phyloP scores from a whole-genome alignment of 2,797 vertebrate species.

The Labroides dimidiatus region DNA sequence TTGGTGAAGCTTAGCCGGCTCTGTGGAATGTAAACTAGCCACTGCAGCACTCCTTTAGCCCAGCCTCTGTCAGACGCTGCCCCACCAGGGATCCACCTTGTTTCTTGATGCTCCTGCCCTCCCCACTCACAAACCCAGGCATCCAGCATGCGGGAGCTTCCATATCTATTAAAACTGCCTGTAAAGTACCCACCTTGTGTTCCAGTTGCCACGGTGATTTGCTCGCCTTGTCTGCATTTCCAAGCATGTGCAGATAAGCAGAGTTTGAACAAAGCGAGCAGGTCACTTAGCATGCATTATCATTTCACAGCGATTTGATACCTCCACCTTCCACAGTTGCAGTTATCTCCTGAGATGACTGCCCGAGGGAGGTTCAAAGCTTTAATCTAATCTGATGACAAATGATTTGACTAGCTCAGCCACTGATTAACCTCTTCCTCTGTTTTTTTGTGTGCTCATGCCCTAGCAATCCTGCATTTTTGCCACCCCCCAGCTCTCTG shows the following conservation, averaged over 20 bases:
- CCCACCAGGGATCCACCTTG: conserved; percentile 32
- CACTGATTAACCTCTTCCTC: conserved; percentile 74
- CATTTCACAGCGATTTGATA: conserved; percentile 56
- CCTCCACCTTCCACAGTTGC: conserved; percentile 12
- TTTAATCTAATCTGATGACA: conserved; percentile 77
- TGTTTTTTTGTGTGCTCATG: conserved; percentile 54
- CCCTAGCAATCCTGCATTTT: conserved; percentile 43
- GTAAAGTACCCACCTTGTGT: conserved; percentile 25
- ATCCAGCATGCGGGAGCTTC: conserved; percentile 3
- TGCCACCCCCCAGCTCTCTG: neutral
- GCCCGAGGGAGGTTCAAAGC: conserved; percentile 64
- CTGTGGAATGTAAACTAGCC: conserved; percentile 79
- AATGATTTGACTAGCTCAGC: conserved; percentile 71
- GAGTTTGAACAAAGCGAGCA: conserved; percentile 42
- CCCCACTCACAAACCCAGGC: neutral
- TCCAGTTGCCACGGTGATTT: conserved; percentile 53
- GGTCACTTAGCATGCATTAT: conserved; percentile 42
- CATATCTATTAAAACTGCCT: conserved; percentile 15
- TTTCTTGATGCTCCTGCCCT: neutral
- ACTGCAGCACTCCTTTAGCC: conserved; percentile 62
- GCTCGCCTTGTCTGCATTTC: conserved; percentile 33
- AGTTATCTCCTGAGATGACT: conserved; percentile 38
- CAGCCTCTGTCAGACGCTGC: conserved; percentile 50
- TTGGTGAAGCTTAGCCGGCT: conserved; percentile 60
- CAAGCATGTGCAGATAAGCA: conserved; percentile 40